Percentiles rank a stretch among this genome's conserved stretches.
Evolutionary conservation across 2,113 vertebrate species (phyloP).

Genomic region (Arizona elegans): DNA sequence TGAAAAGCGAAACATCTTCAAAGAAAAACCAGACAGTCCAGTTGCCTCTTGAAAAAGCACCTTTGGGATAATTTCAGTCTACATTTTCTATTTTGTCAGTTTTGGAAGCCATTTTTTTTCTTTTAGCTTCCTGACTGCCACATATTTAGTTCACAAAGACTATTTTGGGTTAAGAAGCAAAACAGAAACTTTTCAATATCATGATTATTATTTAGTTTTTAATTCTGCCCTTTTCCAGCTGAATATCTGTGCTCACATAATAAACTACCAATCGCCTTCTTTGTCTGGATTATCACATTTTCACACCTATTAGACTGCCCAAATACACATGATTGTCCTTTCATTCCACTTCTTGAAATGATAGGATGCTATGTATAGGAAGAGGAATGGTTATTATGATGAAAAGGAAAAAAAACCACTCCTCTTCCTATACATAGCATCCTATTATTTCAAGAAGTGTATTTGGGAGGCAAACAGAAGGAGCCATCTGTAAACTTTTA

Average conservation of each 20-base stretch:
- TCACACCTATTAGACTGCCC: neutral
- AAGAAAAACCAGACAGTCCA: too few species aligned
- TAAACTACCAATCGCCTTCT: slow-evolving; percentile 33
- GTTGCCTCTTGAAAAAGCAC: too few species aligned
- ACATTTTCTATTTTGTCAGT: slow-evolving; percentile 22
- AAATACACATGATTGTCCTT: too few species aligned
- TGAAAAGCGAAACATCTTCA: too few species aligned
- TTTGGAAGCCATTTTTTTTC: too few species aligned
- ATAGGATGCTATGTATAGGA: too few species aligned
- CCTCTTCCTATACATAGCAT: slow-evolving; percentile 26
- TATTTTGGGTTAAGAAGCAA: slow-evolving; percentile 12
- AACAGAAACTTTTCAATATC: slow-evolving; percentile 27
- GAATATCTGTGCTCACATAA: slow-evolving; percentile 42
- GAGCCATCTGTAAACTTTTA: neutral
- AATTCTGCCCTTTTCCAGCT: slow-evolving; percentile 48
- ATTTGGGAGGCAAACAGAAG: neutral
- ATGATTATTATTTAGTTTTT: slow-evolving; percentile 44
- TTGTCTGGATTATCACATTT: slow-evolving; percentile 28
- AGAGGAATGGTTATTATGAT: neutral
- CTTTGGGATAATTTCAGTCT: neutral
- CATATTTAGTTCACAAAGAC: neutral
- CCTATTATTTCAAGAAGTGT: slow-evolving; percentile 47
- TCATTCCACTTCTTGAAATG: too few species aligned
- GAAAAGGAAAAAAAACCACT: slow-evolving; percentile 46
- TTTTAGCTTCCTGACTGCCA: too few species aligned